A percentile compares a stretch with the other conserved stretches of the same genome.
Conservation (phyloP, 2,113 vertebrate genomes). For the Cochlearius cochlearius region DNA sequence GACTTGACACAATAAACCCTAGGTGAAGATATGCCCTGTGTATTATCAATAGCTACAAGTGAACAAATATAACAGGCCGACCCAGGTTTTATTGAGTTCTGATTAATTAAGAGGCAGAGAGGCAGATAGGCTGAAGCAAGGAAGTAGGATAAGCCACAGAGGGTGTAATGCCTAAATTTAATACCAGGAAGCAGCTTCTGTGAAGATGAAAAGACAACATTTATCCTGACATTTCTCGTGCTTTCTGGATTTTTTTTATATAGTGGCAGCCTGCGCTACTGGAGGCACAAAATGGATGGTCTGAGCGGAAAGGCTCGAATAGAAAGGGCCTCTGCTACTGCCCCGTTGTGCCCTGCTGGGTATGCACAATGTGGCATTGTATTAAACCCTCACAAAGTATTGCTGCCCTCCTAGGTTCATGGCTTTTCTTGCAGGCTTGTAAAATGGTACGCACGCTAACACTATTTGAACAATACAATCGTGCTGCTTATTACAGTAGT, state of each 20-base stretch:
- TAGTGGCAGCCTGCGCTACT: neutral
- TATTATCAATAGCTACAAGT: neutral
- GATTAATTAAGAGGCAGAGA: neutral
- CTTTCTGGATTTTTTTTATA: neutral
- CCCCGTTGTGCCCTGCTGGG: neutral
- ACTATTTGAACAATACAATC: neutral
- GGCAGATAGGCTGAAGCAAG: neutral
- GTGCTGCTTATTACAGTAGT: neutral
- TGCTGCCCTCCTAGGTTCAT: neutral
- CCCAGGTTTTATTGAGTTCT: neutral
- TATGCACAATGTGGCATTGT: neutral
- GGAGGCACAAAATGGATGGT: neutral
- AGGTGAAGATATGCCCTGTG: neutral
- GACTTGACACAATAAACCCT: neutral
- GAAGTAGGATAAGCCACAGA: neutral
- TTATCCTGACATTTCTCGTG: neutral
- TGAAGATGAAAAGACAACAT: constrained; percentile 26
- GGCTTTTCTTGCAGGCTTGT: neutral
- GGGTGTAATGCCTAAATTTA: neutral
- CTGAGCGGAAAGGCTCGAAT: neutral
- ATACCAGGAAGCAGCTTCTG: neutral
- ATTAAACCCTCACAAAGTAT: neutral
- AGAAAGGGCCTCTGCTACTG: neutral
- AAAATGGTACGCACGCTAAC: neutral
- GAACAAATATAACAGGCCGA: neutral